Evolutionary conservation across 2,797 vertebrate genomes (phyloP).

Genomic region (Spatula clypeata): DNA sequence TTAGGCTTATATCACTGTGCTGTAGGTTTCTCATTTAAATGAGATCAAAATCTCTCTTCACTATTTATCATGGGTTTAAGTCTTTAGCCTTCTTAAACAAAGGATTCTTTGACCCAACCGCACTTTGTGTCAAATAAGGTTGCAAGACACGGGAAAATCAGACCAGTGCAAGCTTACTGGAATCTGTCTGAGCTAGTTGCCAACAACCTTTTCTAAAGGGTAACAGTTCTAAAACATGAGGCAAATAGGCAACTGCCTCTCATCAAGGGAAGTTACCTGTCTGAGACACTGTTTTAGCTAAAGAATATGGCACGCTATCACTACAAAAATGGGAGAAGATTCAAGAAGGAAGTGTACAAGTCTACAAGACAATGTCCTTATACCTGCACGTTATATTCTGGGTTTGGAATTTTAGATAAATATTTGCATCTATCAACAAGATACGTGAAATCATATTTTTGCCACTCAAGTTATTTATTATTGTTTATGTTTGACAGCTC

Average conservation of each 20-base stretch:
- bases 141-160: not conserved
- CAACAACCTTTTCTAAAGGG: not conserved
- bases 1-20: slow-evolving; percentile 21
- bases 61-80: not conserved
- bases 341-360: accelerated
- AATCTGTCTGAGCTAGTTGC: not conserved
- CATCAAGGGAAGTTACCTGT: not conserved
- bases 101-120: not conserved
- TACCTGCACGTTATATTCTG: not conserved
- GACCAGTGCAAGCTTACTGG: not conserved
- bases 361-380: not conserved
- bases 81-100: slow-evolving; percentile 11
- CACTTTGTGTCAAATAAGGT: not conserved
- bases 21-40: slow-evolving; percentile 31
- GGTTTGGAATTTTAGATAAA: not conserved
- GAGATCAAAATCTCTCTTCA: slow-evolving; percentile 8
- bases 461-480: not conserved
- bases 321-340: not conserved
- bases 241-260: not conserved
- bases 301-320: not conserved
- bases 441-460: not conserved
- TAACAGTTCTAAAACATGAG: not conserved
- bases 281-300: not conserved
- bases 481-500: not conserved
- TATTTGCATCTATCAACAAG: not conserved